phyloP scores from a whole-genome alignment of 2,888 invertebrate species.

The Rotaria macrura region DNA sequence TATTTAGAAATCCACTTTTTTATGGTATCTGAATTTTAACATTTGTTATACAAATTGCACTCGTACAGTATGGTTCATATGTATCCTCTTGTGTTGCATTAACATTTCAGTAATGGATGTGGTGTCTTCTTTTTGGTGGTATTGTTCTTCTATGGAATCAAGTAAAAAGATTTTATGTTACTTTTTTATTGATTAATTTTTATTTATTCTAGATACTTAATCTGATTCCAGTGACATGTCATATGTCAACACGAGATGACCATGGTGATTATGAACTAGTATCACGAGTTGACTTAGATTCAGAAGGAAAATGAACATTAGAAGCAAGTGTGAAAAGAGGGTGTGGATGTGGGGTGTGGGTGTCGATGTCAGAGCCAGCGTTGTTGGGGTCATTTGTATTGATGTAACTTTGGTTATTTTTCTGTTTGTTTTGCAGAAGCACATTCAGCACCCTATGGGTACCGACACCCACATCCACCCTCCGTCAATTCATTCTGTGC shows the following conservation, averaged over 20 bases:
- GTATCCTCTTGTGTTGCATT: conserved; percentile 89
- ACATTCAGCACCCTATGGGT: too few relatives aligned
- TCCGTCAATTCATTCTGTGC: too few relatives aligned
- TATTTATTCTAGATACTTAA: not conserved
- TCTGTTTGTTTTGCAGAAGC: too few relatives aligned
- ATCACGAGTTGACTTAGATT: not conserved
- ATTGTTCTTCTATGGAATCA: conserved; percentile 87
- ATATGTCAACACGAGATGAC: not conserved
- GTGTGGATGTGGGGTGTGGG: too few relatives aligned
- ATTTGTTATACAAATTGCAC: conserved; percentile 64
- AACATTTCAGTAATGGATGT: conserved; percentile 88
- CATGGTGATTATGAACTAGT: not conserved
- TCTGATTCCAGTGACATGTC: not conserved
- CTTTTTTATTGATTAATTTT: too few relatives aligned
- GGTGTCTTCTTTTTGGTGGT: conserved; percentile 92
- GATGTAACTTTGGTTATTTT: too few relatives aligned
- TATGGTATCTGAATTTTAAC: conserved; percentile 85
- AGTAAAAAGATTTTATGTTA: too few relatives aligned
- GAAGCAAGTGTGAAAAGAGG: conserved; percentile 53
- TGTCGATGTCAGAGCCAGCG: too few relatives aligned
- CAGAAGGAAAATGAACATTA: not conserved
- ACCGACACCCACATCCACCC: too few relatives aligned
- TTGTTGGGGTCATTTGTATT: too few relatives aligned
- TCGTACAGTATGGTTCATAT: conserved; percentile 89
- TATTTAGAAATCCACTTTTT: conserved; percentile 94